These are phyloP conservation scores for Cylindroiulus punctatus DNA, from an alignment of 2,888 invertebrate species.

Conservation along the genomic window DNA sequence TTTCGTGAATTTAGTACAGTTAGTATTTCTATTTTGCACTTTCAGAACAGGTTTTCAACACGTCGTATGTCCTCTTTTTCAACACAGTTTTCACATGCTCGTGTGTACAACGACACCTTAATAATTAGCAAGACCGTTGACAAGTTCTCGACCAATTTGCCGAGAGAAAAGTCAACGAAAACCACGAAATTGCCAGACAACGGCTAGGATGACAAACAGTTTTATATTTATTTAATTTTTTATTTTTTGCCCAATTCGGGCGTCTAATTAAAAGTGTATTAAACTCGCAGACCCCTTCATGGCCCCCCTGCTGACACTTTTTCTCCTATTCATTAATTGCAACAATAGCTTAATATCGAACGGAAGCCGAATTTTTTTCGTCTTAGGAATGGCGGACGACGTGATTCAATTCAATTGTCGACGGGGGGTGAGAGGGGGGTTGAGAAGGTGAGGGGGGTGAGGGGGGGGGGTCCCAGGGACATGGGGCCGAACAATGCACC, in stretches of 20 bases:
- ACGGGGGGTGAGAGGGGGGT: background rate
- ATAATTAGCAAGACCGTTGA: too few relatives aligned
- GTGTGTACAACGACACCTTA: too few relatives aligned
- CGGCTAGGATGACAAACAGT: background rate
- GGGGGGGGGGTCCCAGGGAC: background rate
- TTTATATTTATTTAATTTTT: background rate
- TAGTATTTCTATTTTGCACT: too few relatives aligned
- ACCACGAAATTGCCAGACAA: too few relatives aligned
- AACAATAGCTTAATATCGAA: constrained; percentile 6
- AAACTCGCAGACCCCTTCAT: background rate
- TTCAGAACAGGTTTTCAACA: too few relatives aligned
- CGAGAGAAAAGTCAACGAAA: too few relatives aligned
- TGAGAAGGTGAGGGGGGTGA: too few relatives aligned
- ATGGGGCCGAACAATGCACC: background rate
- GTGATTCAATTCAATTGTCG: background rate
- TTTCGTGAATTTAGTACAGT: too few relatives aligned
- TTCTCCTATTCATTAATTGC: background rate
- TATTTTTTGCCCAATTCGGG: background rate
- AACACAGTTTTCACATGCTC: too few relatives aligned
- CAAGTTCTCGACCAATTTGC: too few relatives aligned
- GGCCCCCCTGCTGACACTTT: background rate
- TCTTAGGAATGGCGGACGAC: background rate
- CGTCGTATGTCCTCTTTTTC: too few relatives aligned
- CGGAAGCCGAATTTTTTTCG: background rate
- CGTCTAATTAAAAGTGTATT: constrained; percentile 7